Conservation (phyloP, 2,113 vertebrate species). For the Gyps fulvus region DNA sequence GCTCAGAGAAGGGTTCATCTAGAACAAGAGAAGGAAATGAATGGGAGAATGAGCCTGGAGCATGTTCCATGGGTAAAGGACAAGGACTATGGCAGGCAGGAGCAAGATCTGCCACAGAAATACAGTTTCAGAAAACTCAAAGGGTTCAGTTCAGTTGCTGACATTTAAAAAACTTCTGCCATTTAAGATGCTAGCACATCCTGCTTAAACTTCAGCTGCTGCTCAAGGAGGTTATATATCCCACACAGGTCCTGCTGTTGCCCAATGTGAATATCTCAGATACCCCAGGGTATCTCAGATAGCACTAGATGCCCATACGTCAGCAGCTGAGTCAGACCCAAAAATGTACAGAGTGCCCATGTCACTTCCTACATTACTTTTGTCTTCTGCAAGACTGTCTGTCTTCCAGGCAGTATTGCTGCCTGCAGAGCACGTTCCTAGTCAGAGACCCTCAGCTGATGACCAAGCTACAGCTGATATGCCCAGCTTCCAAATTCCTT, state of each 20-base stretch:
- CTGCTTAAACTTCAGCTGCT: not conserved
- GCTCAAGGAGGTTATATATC: not conserved
- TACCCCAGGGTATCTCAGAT: not conserved
- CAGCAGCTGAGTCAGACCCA: not conserved
- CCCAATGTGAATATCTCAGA: not conserved
- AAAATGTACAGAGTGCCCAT: not conserved
- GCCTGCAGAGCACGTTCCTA: not conserved
- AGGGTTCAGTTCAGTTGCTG: not conserved
- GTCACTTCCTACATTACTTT: not conserved
- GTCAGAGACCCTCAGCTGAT: not conserved
- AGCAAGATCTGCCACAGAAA: not conserved
- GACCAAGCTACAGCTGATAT: not conserved
- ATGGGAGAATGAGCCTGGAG: not conserved
- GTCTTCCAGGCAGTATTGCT: not conserved
- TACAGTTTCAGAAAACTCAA: not conserved
- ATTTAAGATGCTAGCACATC: not conserved
- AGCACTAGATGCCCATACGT: rapidly evolving
- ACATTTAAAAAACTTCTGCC: not conserved
- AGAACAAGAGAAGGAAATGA: not conserved
- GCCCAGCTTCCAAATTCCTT: not conserved
- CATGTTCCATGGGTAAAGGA: not conserved
- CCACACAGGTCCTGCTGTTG: not conserved
- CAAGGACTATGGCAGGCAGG: not conserved
- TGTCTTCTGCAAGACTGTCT: not conserved
- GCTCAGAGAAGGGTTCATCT: not conserved